Evolutionary conservation across 2,113 vertebrate genomes (phyloP).

Genomic region (Scomber colias): DNA sequence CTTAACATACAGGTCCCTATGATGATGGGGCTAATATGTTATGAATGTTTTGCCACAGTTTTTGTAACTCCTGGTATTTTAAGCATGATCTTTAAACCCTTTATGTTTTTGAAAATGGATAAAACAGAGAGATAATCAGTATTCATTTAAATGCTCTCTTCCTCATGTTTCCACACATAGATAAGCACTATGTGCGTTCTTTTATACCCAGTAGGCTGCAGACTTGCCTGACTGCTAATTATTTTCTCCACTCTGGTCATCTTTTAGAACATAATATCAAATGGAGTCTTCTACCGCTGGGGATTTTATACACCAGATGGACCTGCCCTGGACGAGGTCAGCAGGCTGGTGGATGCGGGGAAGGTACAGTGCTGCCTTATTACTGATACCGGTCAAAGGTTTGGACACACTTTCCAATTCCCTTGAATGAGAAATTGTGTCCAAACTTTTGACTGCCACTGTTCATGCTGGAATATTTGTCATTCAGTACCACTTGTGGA

Average conservation of each 20-base stretch:
- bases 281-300: conserved; percentile 95
- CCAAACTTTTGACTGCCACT: too few species aligned
- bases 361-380: conserved; percentile 85
- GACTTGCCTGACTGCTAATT: conserved; percentile 10
- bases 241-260: conserved; percentile 44
- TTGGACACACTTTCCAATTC: too few species aligned
- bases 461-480: not conserved
- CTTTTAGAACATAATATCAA: conserved; percentile 86
- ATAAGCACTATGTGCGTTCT: not conserved
- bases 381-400: not conserved
- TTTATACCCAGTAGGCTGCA: not conserved
- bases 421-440: too few species aligned
- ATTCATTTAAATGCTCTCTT: not conserved
- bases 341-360: conserved; percentile 89
- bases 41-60: not conserved
- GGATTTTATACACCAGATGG: conserved; percentile 92
- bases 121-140: not conserved
- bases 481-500: conserved; percentile 8
- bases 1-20: not conserved
- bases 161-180: not conserved
- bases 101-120: not conserved
- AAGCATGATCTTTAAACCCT: not conserved
- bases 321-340: conserved; percentile 88
- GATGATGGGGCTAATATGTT: not conserved
- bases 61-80: not conserved